Evolutionary conservation across 2,888 invertebrate species (phyloP).

Genomic region (Epiperipatus broadwayi): DNA sequence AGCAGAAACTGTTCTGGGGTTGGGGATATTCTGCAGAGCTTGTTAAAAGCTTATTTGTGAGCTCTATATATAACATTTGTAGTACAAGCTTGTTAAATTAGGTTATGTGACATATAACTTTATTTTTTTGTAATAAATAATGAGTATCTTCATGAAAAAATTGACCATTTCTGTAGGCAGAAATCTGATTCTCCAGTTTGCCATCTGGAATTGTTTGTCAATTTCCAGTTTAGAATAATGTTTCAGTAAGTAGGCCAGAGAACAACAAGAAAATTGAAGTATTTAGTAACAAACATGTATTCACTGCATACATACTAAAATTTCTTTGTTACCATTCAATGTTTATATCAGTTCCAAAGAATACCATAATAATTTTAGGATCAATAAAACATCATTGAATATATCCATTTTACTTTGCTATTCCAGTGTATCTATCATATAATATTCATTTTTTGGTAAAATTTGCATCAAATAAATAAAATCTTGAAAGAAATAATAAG

Average conservation of each 20-base stretch:
- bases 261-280: constrained; percentile 46
- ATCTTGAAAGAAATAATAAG: constrained; percentile 51
- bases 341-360: constrained; percentile 78
- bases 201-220: constrained; percentile 77
- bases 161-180: too few species aligned
- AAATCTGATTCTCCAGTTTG: constrained; percentile 83
- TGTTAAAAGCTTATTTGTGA: too few species aligned
- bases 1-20: too few species aligned
- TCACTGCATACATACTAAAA: constrained; percentile 79
- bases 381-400: constrained; percentile 71
- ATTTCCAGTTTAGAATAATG: constrained; percentile 55
- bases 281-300: too few species aligned
- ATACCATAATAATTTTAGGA: constrained; percentile 69
- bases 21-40: too few species aligned
- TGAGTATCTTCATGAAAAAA: too few species aligned
- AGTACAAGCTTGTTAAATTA: too few species aligned
- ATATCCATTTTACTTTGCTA: constrained; percentile 59
- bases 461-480: constrained; percentile 90
- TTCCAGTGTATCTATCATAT: constrained; percentile 64
- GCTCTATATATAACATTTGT: too few species aligned
- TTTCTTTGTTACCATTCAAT: constrained; percentile 88
- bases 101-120: too few species aligned
- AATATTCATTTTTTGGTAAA: constrained; percentile 56
- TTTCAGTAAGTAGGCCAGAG: constrained; percentile 51
- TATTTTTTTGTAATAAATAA: too few species aligned